Conservation (phyloP, 2,797 vertebrate species). For the Danio kyathit region DNA sequence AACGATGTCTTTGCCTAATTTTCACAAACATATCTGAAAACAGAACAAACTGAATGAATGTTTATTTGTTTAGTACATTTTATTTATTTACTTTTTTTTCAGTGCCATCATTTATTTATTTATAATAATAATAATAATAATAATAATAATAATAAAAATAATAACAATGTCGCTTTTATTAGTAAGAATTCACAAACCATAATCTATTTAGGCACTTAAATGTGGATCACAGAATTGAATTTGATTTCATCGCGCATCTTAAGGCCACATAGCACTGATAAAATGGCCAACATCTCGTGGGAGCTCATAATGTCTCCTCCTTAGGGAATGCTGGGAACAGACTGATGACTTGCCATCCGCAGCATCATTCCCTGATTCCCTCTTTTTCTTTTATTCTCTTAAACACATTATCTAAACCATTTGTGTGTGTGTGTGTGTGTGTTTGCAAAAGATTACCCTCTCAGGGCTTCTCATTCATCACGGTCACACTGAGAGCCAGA, state of each 20-base stretch:
- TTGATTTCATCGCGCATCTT: slow-evolving; percentile 12
- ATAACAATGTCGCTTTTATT: too few relatives aligned
- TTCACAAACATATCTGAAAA: neutral
- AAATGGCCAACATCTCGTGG: slow-evolving; percentile 13
- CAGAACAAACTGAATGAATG: neutral
- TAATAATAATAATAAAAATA: too few relatives aligned
- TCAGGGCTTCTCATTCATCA: slow-evolving; percentile 10
- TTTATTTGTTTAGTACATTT: neutral
- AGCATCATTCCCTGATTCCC: slow-evolving; percentile 20
- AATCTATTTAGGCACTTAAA: neutral
- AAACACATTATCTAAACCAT: slow-evolving; percentile 58
- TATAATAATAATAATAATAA: too few relatives aligned
- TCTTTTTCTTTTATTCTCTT: slow-evolving; percentile 53
- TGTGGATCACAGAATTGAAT: slow-evolving; percentile 1
- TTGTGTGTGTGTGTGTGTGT: slow-evolving; percentile 46
- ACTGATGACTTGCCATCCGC: slow-evolving; percentile 38
- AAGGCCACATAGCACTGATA: slow-evolving; percentile 4
- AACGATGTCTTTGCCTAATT: neutral
- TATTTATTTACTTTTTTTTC: neutral
- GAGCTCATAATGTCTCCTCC: slow-evolving; percentile 33
- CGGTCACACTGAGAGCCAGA: slow-evolving; percentile 48
- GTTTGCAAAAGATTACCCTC: slow-evolving; percentile 61
- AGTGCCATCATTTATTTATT: too few relatives aligned
- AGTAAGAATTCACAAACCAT: too few relatives aligned
- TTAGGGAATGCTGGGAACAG: slow-evolving; percentile 34